Base-by-base conservation (phyloP, 2,888 invertebrate genomes). In the Aspidapion aeneum region DNA sequence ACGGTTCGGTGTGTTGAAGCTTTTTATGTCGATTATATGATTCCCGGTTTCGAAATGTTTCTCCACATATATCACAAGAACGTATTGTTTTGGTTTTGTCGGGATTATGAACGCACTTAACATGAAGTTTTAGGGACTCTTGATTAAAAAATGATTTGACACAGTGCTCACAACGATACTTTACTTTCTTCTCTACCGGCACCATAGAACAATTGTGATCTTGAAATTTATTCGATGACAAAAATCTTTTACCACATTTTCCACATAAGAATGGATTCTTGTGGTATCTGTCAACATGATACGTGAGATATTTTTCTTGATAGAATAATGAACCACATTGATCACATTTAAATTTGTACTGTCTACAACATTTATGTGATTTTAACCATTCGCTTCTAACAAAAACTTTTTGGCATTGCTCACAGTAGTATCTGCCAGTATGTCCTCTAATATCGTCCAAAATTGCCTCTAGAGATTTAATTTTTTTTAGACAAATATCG, bases 381-480 rank as follows among this genome's bases (percentile, higher is more conserved):
- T 74, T 67, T 57, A 81, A 72, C 69, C 77, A 80, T 71, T 83
- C 82, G 64, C 79, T 78, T 48, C 82, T 74, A 21, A 79, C 77
- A 73, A 82, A 83, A 55, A 82, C 81, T 67, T 77, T 77, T 61
- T 77, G 71, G 66, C 82, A 83, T 19, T 75, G 68, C 7, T 72
- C 65, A 70, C 85, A 85, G 52, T 79, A 77, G 70, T 80, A 82
- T 64, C 81, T 80, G 1, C 82, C 83, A 2, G 82, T 81, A 69
- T 86, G 85, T 62, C 79, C 79, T 21, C 79, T 78, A 68, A 85
- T 77, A 72, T 86, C 86, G 16, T 68, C 61, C 20, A 75, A 63
- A 2, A 78, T 64, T 18, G 67, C 64, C 57, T 64, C 68, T 55
- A 70, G 57, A 66, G 74, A 76, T 2, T 69, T 63, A 67, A 78